Conservation (phyloP, 2,888 invertebrate genomes). For the Perithous albicinctus region DNA sequence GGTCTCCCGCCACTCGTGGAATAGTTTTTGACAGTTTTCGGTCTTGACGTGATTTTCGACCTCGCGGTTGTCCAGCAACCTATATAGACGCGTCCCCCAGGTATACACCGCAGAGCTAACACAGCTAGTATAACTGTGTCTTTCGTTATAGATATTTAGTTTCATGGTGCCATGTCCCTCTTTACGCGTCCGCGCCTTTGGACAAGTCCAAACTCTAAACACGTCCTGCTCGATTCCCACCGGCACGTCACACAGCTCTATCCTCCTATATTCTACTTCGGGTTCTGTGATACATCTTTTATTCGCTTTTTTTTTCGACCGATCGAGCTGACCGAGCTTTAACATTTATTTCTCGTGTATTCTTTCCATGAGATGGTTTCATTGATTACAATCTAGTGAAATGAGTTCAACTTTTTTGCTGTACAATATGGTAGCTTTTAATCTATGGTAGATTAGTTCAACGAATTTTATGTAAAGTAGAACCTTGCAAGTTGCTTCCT, state of each 20-base stretch:
- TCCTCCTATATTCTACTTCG: constrained; percentile 67
- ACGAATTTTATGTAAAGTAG: too few relatives aligned
- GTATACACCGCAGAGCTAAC: constrained; percentile 1
- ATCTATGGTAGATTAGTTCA: too few relatives aligned
- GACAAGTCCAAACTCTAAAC: constrained; percentile 82
- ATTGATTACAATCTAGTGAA: too few relatives aligned
- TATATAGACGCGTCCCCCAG: constrained; percentile 3
- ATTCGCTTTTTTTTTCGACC: constrained; percentile 9
- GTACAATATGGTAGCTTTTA: too few relatives aligned
- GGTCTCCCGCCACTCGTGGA: constrained; percentile 69
- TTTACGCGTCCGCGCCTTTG: constrained; percentile 83
- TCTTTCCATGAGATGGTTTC: not conserved
- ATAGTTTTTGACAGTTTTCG: constrained; percentile 80
- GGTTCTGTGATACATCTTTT: constrained; percentile 45
- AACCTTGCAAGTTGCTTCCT: too few relatives aligned
- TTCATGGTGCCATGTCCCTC: constrained; percentile 83
- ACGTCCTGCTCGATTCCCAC: constrained; percentile 75
- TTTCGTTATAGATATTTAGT: constrained; percentile 79
- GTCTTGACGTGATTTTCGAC: constrained; percentile 69
- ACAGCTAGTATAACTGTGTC: not conserved
- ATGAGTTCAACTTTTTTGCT: too few relatives aligned
- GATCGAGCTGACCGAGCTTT: constrained; percentile 44
- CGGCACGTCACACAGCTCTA: constrained; percentile 81
- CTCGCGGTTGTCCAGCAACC: constrained; percentile 37
- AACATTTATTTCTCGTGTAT: constrained; percentile 34